A percentile compares a stretch with the other conserved stretches of the same genome.
These are phyloP conservation scores for Anagyrus pseudococci DNA, from an alignment of 2,888 invertebrate genomes.

Conservation along the genomic window DNA sequence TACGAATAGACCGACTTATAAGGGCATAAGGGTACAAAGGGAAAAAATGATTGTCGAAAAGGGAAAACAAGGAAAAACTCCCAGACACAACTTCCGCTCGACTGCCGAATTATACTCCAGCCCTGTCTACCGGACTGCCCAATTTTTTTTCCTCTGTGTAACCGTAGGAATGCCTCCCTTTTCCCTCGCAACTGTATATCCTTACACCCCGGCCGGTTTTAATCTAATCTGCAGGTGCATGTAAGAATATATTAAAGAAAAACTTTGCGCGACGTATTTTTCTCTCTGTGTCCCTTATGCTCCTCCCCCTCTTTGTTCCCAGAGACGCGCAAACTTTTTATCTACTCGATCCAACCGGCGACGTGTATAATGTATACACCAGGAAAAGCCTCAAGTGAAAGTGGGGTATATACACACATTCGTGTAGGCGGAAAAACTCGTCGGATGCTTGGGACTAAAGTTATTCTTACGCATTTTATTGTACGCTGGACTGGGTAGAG, in stretches of 20 bases:
- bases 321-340: conserved; percentile 25
- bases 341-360: conserved; percentile 21
- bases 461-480: no score
- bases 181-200: no score
- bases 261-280: conserved; percentile 53
- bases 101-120: no score
- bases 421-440: no score
- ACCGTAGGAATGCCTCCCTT: conserved; percentile 1
- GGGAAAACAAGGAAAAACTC: no score
- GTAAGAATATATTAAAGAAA: conserved; percentile 62
- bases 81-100: no score
- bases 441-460: no score
- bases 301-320: conserved; percentile 19
- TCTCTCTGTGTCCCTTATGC: conserved; percentile 38
- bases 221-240: conserved; percentile 60
- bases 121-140: neutral
- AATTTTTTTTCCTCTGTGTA: conserved; percentile 9
- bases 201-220: no score
- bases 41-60: no score
- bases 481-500: no score
- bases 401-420: neutral
- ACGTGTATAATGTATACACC: conserved; percentile 26
- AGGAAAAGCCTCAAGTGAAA: neutral
- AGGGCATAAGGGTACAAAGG: no score
- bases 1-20: no score